Evolutionary conservation across 2,888 invertebrate genomes (phyloP), one percentile per base, ranked within the genome.

Genomic region (Amblyjoppa fuscipennis): DNA sequence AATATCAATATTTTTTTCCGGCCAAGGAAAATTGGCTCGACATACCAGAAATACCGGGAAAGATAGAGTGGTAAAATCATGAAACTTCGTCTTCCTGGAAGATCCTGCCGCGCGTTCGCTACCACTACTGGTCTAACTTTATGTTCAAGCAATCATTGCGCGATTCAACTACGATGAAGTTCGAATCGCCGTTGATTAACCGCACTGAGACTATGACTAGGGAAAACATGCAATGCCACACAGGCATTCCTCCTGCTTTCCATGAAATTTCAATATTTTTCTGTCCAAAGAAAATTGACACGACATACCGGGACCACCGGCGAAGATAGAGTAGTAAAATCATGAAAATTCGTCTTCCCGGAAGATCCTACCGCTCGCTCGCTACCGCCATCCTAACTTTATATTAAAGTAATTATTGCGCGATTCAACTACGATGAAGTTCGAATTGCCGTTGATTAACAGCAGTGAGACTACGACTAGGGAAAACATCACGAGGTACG

Each of bases 361-460:
- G 78, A 85, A 85, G 87, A 86, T 78, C 71, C 71, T 81, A 71
- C 71, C 20, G 68, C 61, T 16, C 59, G 49, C 41, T 34, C 70
- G 28, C 56, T 66, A 25, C 49, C 28, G 69, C 68, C 41, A 53
- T 84, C 61, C 64, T 9, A 41, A 71, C 89, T 90, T 91, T 92
- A 11, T 91, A 91, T 91, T 90, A 91, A 91, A 89, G 89, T 89
- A 89, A 90, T 91, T 90, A 89, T 90, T 88, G 88, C 87, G 84
- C 89, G 90, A 91, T 90, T 90, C 89, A 90, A 91, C 91, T 92
- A 92, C 92, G 90, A 92, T 90, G 91, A 92, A 90, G 83, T 91
- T 92, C 89, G 90, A 92, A 92, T 91, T 89, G 90, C 61, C 9
- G 56, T 69, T 56, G 56, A 56, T 56, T 25, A 20, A 20, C 3